Evolutionary conservation across 2,797 vertebrate genomes (phyloP).

Genomic region (Xerus rutilus): DNA sequence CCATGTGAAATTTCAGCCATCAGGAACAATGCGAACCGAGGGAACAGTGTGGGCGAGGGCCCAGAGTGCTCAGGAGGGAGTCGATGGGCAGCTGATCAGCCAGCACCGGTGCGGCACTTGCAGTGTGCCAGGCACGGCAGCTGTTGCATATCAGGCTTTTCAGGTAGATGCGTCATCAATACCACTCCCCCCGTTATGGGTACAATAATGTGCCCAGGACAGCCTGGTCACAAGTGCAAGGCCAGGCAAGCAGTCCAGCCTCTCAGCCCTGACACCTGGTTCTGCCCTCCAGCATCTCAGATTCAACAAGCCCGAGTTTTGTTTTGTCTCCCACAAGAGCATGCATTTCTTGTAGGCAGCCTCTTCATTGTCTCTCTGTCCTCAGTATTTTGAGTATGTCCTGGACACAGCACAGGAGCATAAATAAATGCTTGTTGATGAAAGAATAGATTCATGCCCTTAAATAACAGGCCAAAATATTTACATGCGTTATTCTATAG

Average conservation of each 20-base stretch:
- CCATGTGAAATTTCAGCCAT: background rate
- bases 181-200: background rate
- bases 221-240: background rate
- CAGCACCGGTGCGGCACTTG: rapidly evolving
- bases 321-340: background rate
- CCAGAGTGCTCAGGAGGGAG: background rate
- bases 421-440: background rate
- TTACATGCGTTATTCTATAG: background rate
- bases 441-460: background rate
- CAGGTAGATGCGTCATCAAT: background rate
- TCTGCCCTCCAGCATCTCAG: background rate
- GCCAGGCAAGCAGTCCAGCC: background rate
- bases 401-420: background rate
- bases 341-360: background rate
- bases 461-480: background rate
- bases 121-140: background rate
- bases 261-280: background rate
- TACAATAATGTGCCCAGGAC: background rate
- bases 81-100: too few relatives aligned
- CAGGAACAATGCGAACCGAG: background rate
- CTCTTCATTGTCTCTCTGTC: background rate
- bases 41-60: rapidly evolving
- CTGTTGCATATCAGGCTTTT: background rate
- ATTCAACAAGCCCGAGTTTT: too few relatives aligned
- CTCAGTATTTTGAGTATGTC: background rate